Evolutionary conservation across 1,140 invertebrate genomes (phyloP).

Genomic region (Calycopis cecrops): DNA sequence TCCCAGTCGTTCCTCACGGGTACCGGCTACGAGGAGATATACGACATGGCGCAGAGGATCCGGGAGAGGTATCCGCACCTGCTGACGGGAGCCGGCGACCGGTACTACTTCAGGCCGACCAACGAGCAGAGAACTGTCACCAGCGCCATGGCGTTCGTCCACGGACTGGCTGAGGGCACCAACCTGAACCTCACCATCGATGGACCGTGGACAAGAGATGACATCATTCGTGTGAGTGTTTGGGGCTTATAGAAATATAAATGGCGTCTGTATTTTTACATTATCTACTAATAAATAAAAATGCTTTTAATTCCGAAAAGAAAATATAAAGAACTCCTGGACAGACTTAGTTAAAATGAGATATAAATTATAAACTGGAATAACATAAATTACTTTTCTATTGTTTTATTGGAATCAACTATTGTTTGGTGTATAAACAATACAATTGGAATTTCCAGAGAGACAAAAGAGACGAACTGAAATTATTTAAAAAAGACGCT

Average conservation of each 20-base stretch:
- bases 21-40: conserved; percentile 51
- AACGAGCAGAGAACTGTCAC: conserved; percentile 51
- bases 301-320: too few relatives aligned
- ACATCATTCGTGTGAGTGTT: conserved; percentile 45
- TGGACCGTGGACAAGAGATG: conserved; percentile 31
- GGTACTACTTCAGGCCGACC: conserved; percentile 50
- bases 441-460: too few relatives aligned
- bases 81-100: conserved; percentile 23
- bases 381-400: too few relatives aligned
- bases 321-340: too few relatives aligned
- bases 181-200: conserved; percentile 38
- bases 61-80: conserved; percentile 40
- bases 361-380: conserved; percentile 6
- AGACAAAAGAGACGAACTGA: too few relatives aligned
- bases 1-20: conserved; percentile 46
- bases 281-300: too few relatives aligned
- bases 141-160: conserved; percentile 50
- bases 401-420: too few relatives aligned
- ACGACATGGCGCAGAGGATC: conserved; percentile 44
- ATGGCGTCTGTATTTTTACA: too few relatives aligned
- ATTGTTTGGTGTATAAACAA: too few relatives aligned
- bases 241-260: too few relatives aligned
- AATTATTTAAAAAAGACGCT: too few relatives aligned
- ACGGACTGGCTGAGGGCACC: conserved; percentile 38
- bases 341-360: too few relatives aligned